Conservation (phyloP, 2,888 invertebrate species). For the Gisinianus flammeolus region DNA sequence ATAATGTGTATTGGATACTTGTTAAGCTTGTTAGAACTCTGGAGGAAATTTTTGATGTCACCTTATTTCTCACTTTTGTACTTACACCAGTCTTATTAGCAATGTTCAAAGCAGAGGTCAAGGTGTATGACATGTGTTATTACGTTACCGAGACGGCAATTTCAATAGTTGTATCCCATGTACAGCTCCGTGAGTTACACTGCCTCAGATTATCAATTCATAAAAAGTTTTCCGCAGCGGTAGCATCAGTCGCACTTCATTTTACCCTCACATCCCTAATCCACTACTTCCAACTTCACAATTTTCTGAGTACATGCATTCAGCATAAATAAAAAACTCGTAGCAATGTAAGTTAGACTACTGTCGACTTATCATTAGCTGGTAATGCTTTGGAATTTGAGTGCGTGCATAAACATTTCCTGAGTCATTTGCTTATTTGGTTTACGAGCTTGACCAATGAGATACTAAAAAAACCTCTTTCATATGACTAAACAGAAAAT, state of each 20-base stretch:
- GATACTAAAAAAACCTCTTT: neutral
- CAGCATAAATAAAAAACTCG: too few species aligned
- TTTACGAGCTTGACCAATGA: neutral
- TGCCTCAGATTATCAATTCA: neutral
- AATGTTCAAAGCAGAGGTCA: slow-evolving; percentile 35
- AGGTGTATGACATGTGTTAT: slow-evolving; percentile 41
- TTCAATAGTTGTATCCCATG: neutral
- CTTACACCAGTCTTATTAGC: slow-evolving; percentile 40
- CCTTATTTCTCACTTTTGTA: slow-evolving; percentile 38
- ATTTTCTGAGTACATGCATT: neutral
- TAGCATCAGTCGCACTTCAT: neutral
- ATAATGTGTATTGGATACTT: slow-evolving; percentile 27
- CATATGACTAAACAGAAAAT: neutral
- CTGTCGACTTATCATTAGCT: slow-evolving; percentile 17
- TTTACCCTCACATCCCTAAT: neutral
- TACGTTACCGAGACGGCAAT: slow-evolving; percentile 5
- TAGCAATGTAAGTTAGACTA: neutral
- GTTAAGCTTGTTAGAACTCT: slow-evolving; percentile 32
- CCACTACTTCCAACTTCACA: neutral
- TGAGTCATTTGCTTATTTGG: neutral
- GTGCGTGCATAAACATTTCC: neutral
- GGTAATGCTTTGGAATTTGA: neutral
- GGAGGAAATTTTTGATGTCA: slow-evolving; percentile 39
- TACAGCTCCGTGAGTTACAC: neutral
- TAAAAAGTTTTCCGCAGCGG: slow-evolving; percentile 17